These are phyloP conservation scores for Zootoca vivipara DNA, from an alignment of 2,113 vertebrate genomes.

Conservation along the genomic window DNA sequence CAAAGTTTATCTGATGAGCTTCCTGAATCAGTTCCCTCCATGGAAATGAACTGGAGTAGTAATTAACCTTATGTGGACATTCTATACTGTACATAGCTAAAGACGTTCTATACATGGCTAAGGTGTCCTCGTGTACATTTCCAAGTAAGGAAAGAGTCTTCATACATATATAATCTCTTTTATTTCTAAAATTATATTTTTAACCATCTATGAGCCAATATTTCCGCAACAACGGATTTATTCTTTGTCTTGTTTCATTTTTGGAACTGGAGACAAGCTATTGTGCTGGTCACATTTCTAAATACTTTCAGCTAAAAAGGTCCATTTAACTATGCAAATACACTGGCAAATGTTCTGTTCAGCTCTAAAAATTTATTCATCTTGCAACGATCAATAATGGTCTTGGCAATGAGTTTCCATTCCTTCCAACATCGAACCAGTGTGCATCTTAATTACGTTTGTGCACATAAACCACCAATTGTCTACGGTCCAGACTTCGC, in stretches of 20 bases:
- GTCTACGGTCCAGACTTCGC: background rate
- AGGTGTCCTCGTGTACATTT: no score
- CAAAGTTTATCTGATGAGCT: background rate
- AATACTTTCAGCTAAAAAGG: background rate
- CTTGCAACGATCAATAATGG: background rate
- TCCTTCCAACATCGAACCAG: background rate
- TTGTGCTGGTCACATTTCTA: background rate
- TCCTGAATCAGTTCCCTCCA: background rate
- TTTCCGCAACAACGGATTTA: background rate
- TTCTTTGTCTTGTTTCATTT: background rate
- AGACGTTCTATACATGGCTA: no score
- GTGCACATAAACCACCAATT: background rate
- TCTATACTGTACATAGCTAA: no score
- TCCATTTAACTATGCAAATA: slow-evolving; percentile 33
- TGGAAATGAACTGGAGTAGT: background rate
- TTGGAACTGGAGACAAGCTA: background rate
- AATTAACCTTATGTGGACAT: no score
- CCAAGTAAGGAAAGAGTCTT: no score
- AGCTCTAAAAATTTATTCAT: slow-evolving; percentile 2
- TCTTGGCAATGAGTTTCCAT: background rate
- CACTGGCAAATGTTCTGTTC: background rate
- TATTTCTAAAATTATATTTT: no score
- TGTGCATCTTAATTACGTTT: background rate
- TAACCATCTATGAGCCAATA: background rate
- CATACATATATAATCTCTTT: no score